Conservation (phyloP, 2,113 vertebrate genomes). For the Mormoops blainvillei region DNA sequence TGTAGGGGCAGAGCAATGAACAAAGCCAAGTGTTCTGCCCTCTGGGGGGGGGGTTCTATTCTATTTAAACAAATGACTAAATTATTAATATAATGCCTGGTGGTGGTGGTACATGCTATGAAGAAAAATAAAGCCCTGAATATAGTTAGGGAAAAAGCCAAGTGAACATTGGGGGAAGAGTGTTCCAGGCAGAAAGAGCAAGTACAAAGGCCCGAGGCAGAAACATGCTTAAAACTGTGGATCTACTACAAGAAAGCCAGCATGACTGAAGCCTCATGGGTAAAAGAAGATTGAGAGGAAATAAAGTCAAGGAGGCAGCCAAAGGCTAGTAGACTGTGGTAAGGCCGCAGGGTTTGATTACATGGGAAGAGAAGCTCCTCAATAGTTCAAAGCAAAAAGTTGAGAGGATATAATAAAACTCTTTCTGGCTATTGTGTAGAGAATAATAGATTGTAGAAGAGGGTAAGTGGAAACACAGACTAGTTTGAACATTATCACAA, state of each 20-base stretch:
- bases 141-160: not conserved
- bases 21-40: not conserved
- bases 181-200: not conserved
- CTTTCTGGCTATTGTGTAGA: not conserved
- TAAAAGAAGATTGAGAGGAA: not conserved
- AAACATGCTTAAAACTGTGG: not conserved
- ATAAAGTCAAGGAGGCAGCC: not conserved
- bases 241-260: not conserved
- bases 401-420: not conserved
- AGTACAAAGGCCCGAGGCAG: not conserved
- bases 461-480: not conserved
- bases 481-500: not conserved
- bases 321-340: not conserved
- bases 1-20: not conserved
- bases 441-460: not conserved
- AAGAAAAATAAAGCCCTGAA: not conserved
- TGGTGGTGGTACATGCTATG: not conserved
- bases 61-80: not conserved
- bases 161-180: not conserved
- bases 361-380: not conserved
- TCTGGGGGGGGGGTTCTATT: not conserved
- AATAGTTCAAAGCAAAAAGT: not conserved
- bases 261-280: not conserved
- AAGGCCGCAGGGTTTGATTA: not conserved
- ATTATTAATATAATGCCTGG: not conserved